phyloP scores from a whole-genome alignment of 2,113 vertebrate species.

The Peromyscus californicus region DNA sequence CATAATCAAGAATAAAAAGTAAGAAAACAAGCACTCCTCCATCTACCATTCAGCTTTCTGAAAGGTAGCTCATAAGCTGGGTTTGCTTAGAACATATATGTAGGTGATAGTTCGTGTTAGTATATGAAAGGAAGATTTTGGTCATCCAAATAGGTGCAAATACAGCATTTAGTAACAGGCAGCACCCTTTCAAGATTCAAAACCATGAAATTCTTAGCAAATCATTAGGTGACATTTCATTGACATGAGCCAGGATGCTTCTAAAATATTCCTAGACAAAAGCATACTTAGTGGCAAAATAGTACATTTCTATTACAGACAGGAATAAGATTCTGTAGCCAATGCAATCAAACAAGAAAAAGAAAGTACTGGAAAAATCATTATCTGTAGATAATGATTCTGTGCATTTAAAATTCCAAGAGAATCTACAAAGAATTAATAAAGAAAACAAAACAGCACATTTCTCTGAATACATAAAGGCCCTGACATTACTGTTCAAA shows the following conservation, averaged over 20 bases:
- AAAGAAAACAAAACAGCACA: background rate
- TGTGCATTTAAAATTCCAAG: background rate
- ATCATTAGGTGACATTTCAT: background rate
- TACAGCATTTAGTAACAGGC: background rate
- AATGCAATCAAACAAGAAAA: constrained; percentile 36
- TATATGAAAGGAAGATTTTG: background rate
- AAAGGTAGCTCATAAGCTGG: background rate
- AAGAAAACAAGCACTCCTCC: background rate
- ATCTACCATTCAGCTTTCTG: background rate
- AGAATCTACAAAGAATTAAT: constrained; percentile 1
- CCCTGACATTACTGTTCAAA: background rate
- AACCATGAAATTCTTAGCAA: background rate
- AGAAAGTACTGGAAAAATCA: background rate
- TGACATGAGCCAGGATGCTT: background rate
- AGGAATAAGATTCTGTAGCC: background rate
- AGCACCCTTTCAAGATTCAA: constrained; percentile 5
- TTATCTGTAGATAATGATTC: background rate
- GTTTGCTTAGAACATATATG: background rate
- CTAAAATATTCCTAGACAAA: background rate
- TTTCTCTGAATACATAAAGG: background rate
- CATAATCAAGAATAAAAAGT: background rate
- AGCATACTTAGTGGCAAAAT: background rate
- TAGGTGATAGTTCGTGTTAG: background rate
- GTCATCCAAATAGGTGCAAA: background rate
- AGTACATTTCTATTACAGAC: background rate